Evolutionary conservation across 2,888 invertebrate genomes (phyloP), one percentile per base, ranked within the genome.

Genomic region (Synanthedon formicaeformis): DNA sequence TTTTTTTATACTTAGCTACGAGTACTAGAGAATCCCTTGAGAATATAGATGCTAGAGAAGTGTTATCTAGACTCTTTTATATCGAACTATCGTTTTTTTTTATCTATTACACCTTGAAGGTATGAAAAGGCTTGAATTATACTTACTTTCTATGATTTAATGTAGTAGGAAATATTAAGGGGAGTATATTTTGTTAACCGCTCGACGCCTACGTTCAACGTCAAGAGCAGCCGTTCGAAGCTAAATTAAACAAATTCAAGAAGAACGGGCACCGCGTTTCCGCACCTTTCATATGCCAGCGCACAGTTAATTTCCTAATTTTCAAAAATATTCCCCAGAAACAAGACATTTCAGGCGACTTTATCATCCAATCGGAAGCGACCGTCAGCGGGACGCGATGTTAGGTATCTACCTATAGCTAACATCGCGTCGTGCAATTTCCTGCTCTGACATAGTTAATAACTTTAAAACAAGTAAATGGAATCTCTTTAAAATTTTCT

Each of bases 301-400:
- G 65, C 65, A 66, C 72, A 78, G 73, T 77, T 84, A 85, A 86
- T 86, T 86, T 85, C 84, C 84, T 81, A 83, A 86, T 84, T 81
- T 78, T 71, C 73, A 79, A 80, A 23, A 34, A 81, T 73, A 71
- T 74, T 74, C 69, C 69, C 65, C 69, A 71, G 63, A 75, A 73
- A 81, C 75, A 77, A 78, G 79, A 72, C 75, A 69, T 71, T 67
- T 65, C 69, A 67, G 68, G 62, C 69, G 76, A 80, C 73, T 82
- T 80, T 75, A 81, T 85, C 78, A 82, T 81, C 77, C 66, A 81
- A 85, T 84, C 83, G 86, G 86, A 86, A 85, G 79, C 75, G 62
- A 64, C 67, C 73, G 75, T 72, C 75, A 73, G 66, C 72, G 61
- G 66, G 68, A 73, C 71, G 75, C 71, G 75, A 75, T 10, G 73